Percentiles rank a stretch among this genome's conserved stretches.
These are phyloP conservation scores for Caenorhabditis sulstoni DNA, from an alignment of 2,888 invertebrate genomes.

Conservation along the genomic window DNA sequence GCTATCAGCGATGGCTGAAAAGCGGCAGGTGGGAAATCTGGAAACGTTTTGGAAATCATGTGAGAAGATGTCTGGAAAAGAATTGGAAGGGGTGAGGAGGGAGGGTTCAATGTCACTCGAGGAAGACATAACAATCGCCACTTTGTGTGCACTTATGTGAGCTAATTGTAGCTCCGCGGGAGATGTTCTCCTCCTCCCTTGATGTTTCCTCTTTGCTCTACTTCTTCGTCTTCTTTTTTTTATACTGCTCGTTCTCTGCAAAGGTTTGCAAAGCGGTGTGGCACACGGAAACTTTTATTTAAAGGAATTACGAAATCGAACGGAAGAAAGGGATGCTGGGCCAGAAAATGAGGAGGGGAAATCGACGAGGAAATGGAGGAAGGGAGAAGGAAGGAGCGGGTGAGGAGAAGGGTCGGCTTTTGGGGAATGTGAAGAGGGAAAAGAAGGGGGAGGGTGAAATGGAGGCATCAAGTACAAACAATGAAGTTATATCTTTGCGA, in stretches of 20 bases:
- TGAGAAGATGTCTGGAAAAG: no score
- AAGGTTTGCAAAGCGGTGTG: background rate
- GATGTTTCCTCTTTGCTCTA: background rate
- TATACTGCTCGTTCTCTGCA: background rate
- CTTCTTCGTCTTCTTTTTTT: background rate
- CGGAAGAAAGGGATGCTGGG: slow-evolving; percentile 17
- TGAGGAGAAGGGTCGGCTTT: no score
- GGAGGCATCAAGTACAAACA: slow-evolving; percentile 6
- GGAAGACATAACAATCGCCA: slow-evolving; percentile 22
- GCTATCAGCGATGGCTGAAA: no score
- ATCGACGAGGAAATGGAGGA: slow-evolving; percentile 9
- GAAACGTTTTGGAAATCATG: no score
- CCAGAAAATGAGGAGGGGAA: slow-evolving; percentile 18
- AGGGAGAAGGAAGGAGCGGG: background rate
- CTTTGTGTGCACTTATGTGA: slow-evolving; percentile 38
- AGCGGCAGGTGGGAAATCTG: no score
- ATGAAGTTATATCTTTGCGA: background rate
- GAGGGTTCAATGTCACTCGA: background rate
- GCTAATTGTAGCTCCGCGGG: slow-evolving; percentile 26
- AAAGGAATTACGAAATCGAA: slow-evolving; percentile 22
- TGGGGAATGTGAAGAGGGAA: background rate
- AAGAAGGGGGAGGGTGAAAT: background rate
- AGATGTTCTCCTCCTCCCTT: slow-evolving; percentile 23
- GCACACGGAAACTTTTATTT: slow-evolving; percentile 26
- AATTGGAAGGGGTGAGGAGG: background rate